Evolutionary conservation across 2,113 vertebrate species (phyloP).

Genomic region (Peromyscus leucopus): DNA sequence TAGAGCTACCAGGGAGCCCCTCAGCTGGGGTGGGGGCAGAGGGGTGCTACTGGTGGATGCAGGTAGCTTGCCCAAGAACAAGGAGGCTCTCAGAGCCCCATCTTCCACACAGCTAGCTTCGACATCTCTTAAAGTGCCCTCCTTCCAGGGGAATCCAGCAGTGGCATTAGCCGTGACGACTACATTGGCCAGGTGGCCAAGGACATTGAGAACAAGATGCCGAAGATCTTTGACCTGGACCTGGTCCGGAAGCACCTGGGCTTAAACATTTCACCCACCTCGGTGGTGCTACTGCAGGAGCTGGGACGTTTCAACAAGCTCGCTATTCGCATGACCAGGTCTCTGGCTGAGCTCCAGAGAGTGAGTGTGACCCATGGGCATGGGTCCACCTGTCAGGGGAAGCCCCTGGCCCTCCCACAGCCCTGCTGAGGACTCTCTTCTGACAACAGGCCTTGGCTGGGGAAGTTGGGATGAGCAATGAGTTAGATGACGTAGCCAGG

Average conservation of each 20-base stretch:
- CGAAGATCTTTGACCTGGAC: slow-evolving; percentile 91
- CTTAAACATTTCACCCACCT: slow-evolving; percentile 88
- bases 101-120: not conserved
- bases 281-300: slow-evolving; percentile 96
- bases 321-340: slow-evolving; percentile 89
- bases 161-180: slow-evolving; percentile 92
- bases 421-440: not conserved
- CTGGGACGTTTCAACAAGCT: slow-evolving; percentile 96
- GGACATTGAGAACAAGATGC: slow-evolving; percentile 95
- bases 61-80: not conserved
- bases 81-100: not conserved
- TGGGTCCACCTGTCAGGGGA: accelerated
- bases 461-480: slow-evolving; percentile 97
- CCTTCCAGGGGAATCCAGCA: slow-evolving; percentile 91
- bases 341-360: slow-evolving; percentile 92
- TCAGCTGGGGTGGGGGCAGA: accelerated
- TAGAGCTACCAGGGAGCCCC: slow-evolving; percentile 37
- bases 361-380: slow-evolving; percentile 80
- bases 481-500: slow-evolving; percentile 94
- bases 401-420: accelerated
- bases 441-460: slow-evolving; percentile 93
- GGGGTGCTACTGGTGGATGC: not conserved
- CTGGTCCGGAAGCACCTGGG: slow-evolving; percentile 90
- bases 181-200: slow-evolving; percentile 93
- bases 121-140: not conserved